A percentile compares a stretch with the other conserved stretches of the same genome.
phyloP scores from a whole-genome alignment of 2,797 vertebrate species.

The Oreonectes daqikongensis region DNA sequence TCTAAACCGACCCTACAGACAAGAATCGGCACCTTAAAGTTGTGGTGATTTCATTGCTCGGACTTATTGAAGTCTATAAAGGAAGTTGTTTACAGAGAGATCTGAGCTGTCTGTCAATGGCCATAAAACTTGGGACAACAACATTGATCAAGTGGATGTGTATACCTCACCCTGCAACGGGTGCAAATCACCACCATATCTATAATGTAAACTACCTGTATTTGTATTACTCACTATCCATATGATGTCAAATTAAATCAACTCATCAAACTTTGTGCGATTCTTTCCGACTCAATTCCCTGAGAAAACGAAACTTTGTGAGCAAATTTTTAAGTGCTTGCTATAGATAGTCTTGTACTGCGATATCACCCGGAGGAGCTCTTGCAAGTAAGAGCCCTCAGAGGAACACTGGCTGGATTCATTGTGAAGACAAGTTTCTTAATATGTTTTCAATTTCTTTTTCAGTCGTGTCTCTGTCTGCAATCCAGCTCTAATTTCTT shows the following conservation, averaged over 20 bases:
- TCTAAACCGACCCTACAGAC: neutral
- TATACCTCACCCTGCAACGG: neutral
- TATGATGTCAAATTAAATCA: neutral
- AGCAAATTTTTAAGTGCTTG: slow-evolving; percentile 42
- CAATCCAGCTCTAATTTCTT: slow-evolving; percentile 36
- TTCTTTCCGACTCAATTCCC: neutral
- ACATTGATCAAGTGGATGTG: neutral
- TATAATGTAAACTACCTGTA: neutral
- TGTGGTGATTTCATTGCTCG: neutral
- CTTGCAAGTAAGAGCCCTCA: slow-evolving; percentile 21
- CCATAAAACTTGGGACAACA: neutral
- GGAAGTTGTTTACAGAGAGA: slow-evolving; percentile 11
- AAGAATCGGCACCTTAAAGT: neutral
- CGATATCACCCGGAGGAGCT: slow-evolving; percentile 55
- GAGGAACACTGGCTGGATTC: slow-evolving; percentile 43
- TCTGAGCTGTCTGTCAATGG: slow-evolving; percentile 4
- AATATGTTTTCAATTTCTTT: slow-evolving; percentile 56
- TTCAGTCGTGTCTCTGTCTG: slow-evolving; percentile 39
- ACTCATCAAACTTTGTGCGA: neutral
- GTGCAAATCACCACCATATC: neutral
- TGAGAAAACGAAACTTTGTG: slow-evolving; percentile 2
- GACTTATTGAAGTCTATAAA: neutral
- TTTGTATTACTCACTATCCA: too few species aligned
- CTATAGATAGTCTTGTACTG: slow-evolving; percentile 32
- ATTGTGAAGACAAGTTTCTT: slow-evolving; percentile 56